These are phyloP conservation scores for Chroicocephalus ridibundus DNA, from an alignment of 2,113 vertebrate genomes.

Conservation along the genomic window DNA sequence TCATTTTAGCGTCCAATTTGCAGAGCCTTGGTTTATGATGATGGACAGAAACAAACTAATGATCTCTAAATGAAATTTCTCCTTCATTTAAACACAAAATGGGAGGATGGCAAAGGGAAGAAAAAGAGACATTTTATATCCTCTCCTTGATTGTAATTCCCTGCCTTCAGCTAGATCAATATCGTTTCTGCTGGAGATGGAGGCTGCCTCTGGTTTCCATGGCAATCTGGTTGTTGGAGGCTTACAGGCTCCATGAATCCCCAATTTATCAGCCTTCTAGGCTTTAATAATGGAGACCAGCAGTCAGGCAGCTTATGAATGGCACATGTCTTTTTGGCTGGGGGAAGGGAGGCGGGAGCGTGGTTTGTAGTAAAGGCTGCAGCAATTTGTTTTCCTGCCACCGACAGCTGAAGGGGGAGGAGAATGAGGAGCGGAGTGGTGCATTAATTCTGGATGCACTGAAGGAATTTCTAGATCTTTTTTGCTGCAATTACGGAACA, in stretches of 20 bases:
- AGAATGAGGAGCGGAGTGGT: not conserved
- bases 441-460: slow-evolving; percentile 20
- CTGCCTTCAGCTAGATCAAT: slow-evolving; percentile 69
- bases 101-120: not conserved
- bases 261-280: slow-evolving; percentile 74
- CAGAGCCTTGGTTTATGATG: not conserved
- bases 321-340: slow-evolving; percentile 62
- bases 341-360: not conserved
- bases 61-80: slow-evolving; percentile 49
- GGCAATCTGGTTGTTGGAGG: slow-evolving; percentile 72
- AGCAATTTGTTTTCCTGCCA: slow-evolving; percentile 62
- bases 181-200: slow-evolving; percentile 57
- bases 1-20: slow-evolving; percentile 31
- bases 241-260: slow-evolving; percentile 68
- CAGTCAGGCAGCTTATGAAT: slow-evolving; percentile 69
- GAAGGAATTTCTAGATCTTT: slow-evolving; percentile 52
- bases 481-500: not conserved
- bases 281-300: slow-evolving; percentile 70
- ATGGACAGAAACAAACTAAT: slow-evolving; percentile 37
- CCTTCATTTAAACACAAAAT: slow-evolving; percentile 24
- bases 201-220: slow-evolving; percentile 76
- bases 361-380: slow-evolving; percentile 32
- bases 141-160: slow-evolving; percentile 42
- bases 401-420: not conserved
- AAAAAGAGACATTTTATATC: slow-evolving; percentile 41